Base-by-base conservation (phyloP, 2,113 vertebrate genomes). In the Lycocorax pyrrhopterus region DNA sequence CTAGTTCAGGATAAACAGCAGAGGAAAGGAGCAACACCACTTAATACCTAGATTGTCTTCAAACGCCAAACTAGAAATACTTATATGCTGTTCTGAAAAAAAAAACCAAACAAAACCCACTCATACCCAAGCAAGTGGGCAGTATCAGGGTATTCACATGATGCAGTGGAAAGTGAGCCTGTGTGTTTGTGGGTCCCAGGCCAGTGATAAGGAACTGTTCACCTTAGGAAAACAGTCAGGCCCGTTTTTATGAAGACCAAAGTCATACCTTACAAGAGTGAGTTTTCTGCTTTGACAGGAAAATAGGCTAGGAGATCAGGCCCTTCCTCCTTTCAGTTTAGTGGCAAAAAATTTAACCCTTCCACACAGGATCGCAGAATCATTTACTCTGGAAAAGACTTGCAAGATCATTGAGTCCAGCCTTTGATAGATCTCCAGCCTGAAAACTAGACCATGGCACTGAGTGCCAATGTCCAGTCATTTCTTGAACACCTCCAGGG, bases 31-130 rank as follows among this genome's bases (percentile, higher is more conserved):
- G 33, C 8, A 27, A 23, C 20, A 25, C 13, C 4, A 16, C 37
- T 27, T 56, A 43, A 35, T 41, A 69, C 29, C 44, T 9, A 39
- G 51, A 29, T 8, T 78, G 52, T 41, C 53, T 83, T 46, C 39
- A 79, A 46, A 63, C 26, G 17, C 25, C 22, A 71, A 41, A 4
- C 47, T 82, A 46, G 47, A 84, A 75, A 72, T 67, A 87, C 32
- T 49, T 74, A 16, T 32, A 6, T 1, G 1, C 39, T 66, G 6
- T 32, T 87, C n/a, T 53, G 53, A 37, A 47, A 63, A 20, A 62
- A 27, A 53, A 0, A 0, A 0, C 4, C 7, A 63, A 20, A 62
- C 22, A 53, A 0, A 0, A 0, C 4, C 7, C 9, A 17, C 12
- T 68, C 14, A 5, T 53, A 27, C 10, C 13, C 35, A 67, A 64